Percentiles rank a stretch among this genome's conserved stretches.
These are phyloP conservation scores for Mizuhopecten yessoensis DNA, from an alignment of 1,140 invertebrate species.

Conservation along the genomic window DNA sequence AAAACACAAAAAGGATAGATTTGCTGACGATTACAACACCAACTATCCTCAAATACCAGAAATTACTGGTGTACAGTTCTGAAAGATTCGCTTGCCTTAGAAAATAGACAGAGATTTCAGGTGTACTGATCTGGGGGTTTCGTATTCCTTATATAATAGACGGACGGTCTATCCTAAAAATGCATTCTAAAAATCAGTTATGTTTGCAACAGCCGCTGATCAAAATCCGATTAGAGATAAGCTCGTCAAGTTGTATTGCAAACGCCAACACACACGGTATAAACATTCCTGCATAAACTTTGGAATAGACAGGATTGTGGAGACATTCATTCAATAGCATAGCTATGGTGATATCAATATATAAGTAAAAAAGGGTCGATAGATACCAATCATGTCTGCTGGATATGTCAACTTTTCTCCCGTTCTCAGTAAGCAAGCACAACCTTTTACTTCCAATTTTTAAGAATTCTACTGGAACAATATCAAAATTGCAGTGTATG, in stretches of 20 bases:
- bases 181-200: background rate
- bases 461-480: background rate
- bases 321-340: no score
- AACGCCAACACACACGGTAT: background rate
- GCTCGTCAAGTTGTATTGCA: background rate
- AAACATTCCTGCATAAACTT: background rate
- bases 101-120: background rate
- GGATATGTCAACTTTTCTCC: background rate
- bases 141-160: background rate
- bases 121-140: no score
- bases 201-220: conserved; percentile 31
- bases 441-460: background rate
- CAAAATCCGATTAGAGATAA: background rate
- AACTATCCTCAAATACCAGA: no score
- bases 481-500: background rate
- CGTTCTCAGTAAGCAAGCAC: background rate
- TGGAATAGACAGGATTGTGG: background rate
- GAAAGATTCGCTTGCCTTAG: no score
- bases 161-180: background rate
- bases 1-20: no score
- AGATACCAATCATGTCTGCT: background rate
- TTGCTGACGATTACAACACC: no score
- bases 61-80: no score
- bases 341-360: no score
- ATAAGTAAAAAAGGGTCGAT: no score